Base-by-base conservation (phyloP, 2,797 vertebrate genomes). In the Jordanella pulchra region DNA sequence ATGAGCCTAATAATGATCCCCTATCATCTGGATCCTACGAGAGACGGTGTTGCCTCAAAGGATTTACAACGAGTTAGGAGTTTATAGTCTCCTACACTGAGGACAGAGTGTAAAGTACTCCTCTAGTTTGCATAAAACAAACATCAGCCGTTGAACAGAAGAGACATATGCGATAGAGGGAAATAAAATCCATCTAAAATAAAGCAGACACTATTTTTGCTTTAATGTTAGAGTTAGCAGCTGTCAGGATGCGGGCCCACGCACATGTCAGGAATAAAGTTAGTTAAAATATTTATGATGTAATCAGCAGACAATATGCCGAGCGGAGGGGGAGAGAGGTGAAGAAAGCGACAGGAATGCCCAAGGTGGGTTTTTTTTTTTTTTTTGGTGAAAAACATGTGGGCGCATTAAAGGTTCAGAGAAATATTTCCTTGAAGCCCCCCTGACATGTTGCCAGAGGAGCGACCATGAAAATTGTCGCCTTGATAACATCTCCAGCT, bases 1-100 rank as follows among this genome's bases (percentile, higher is more conserved):
- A 84, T 67, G 88, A 88, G 86, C 67, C 78, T 86, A 86, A 90
- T 89, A 89, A 91, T 85, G 88, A 91, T 85, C 73, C 80, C 66
- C 81, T 77, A 81, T 88, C 89, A 82, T 72, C 48, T 23, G 64
- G 60, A 80, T 89, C 53, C 78, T 63, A 79, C 60, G 63, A 25
- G 28, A 65, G 74, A 47, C 51, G 75, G 64, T 58, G 71, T 70
- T 71, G 74, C 7, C 0, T n/a, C 71, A 73, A 81, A 56, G 78
- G 87, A 83, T 87, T 86, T 85, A 79, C 65, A 76, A 58, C 67
- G 12, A 17, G 75, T 69, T 77, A 71, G 39, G 77, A 82, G 76
- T 65, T 81, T 69, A 74, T 73, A 63, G 72, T 30, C 67, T 51
- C 73, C 77, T 77, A 70, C 77, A 44, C 69, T n/a, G 23, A 11